Evolutionary conservation across 1,140 invertebrate species (phyloP).

Genomic region (Contarinia nasturtii): DNA sequence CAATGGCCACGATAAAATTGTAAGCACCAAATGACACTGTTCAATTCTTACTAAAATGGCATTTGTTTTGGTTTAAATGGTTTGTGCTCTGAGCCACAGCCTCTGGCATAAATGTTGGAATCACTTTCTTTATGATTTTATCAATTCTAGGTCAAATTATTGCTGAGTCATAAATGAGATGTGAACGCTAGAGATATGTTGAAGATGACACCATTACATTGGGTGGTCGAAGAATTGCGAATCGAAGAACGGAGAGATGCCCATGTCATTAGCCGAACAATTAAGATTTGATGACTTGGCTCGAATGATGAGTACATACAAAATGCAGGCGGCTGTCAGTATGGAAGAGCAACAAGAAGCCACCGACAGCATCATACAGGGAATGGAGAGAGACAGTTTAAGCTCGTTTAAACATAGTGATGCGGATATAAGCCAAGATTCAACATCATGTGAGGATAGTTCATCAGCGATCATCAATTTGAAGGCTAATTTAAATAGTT

Average conservation of each 20-base stretch:
- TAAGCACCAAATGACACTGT: too few species aligned
- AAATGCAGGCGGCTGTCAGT: not conserved
- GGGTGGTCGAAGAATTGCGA: conserved; percentile 65
- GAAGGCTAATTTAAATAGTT: too few species aligned
- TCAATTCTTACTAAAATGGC: too few species aligned
- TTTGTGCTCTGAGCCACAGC: too few species aligned
- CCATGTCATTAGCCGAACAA: conserved; percentile 47
- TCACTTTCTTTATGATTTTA: too few species aligned
- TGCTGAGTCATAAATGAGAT: conserved; percentile 60
- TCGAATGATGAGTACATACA: conserved; percentile 9
- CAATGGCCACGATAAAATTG: conserved; percentile 63
- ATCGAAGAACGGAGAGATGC: conserved; percentile 73
- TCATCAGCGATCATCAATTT: too few species aligned
- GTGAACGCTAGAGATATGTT: conserved; percentile 71
- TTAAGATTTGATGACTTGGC: conserved; percentile 16
- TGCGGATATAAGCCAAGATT: too few species aligned
- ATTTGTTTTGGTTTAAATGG: too few species aligned
- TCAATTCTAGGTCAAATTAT: too few species aligned
- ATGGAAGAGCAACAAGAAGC: not conserved
- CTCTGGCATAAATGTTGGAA: too few species aligned
- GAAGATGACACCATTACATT: conserved; percentile 86
- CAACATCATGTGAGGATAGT: too few species aligned
- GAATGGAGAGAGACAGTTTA: not conserved
- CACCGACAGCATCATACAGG: not conserved
- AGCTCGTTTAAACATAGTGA: too few species aligned